Base-by-base conservation (phyloP, 2,888 invertebrate genomes). In the Andricus quercusramuli region DNA sequence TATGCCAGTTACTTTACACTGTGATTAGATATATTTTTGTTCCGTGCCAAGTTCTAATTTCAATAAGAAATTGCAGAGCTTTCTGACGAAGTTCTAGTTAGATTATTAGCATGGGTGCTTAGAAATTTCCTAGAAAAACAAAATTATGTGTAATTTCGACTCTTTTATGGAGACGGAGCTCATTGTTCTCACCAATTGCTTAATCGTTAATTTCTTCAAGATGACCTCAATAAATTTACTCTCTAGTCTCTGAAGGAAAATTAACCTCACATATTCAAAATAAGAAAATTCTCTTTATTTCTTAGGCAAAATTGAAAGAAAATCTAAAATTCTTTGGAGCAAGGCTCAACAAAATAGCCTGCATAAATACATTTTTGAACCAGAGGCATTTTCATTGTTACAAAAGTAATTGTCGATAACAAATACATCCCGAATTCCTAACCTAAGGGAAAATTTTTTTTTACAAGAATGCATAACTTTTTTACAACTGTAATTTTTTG, bases 1-100 rank as follows among this genome's bases (percentile, higher is more conserved):
- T 70, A 32, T 37, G 65, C 37, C 65, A 65, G 65, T 65, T 65
- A 25, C 47, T 70, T 70, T 47, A 17, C 68, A 70, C 44, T 70
- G 25, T 47, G 22, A 67, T 67, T 67, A 67, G 67, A 41, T 47
- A 44, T 47, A 44, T 47, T 70, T 47, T 70, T 29, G 25, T 70
- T 15, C 47, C 68, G 47, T 70, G 47, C 47, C 47, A 70, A 70
- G 17, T 70, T 70, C 47, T 47, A 70, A 29, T 70, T 70, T 47
- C 47, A 70, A 47, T 47, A 47, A 25, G 22, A 68, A 44, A 44
- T 44, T 67, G 22, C 4, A 44, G 44, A 65, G 65, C 20, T 37
- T 65, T 37, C 37, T 32, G 11, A 37, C 5, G 15, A 20, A 51
- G 1, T 51, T n/a, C 6, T 68, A 47, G 47, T 47, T 15, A 47